phyloP scores from a whole-genome alignment of 2,113 vertebrate genomes.

The Entelurus aequoreus region DNA sequence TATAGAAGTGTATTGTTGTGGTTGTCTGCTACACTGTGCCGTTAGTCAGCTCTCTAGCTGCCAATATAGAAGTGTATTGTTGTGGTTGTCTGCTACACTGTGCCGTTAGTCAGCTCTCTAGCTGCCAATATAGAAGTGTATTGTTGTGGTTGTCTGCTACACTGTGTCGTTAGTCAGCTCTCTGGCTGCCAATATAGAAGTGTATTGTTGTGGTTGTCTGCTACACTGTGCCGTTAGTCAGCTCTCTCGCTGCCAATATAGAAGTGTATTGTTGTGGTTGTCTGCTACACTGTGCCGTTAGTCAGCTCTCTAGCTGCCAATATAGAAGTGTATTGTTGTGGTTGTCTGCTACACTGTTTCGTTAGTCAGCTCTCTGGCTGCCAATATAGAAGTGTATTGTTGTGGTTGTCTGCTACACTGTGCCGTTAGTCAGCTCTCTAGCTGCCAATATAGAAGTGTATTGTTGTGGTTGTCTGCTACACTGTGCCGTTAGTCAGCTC shows the following conservation, averaged over 20 bases:
- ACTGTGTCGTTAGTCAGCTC: not conserved
- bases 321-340: no score
- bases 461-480: no score
- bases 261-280: slow-evolving; percentile 18
- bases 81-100: no score
- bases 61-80: not conserved
- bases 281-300: not conserved
- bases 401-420: slow-evolving; percentile 4
- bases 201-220: no score
- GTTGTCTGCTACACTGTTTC: no score
- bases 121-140: not conserved
- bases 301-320: not conserved
- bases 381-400: not conserved
- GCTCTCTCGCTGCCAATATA: no score
- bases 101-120: no score
- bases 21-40: not conserved
- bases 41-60: not conserved
- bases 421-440: not conserved
- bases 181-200: not conserved
- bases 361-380: no score
- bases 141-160: slow-evolving; percentile 13
- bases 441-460: not conserved
- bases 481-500: no score
- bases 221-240: no score
- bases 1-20: slow-evolving; percentile 15